phyloP scores from a whole-genome alignment of 92 coral and sea anemone species.

The Epizoanthus fatuus region DNA sequence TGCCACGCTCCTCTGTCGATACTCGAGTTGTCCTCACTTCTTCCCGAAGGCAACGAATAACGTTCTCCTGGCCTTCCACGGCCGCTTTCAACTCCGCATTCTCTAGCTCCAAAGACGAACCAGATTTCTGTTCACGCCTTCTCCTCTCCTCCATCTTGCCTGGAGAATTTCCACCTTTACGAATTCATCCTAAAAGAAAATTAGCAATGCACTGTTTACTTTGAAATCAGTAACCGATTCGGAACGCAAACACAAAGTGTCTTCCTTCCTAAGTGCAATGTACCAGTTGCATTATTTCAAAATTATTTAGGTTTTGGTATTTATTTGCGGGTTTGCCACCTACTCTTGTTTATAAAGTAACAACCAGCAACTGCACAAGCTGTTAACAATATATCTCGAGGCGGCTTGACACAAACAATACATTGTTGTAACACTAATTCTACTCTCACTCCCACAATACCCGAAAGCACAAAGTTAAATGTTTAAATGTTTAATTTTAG shows the following conservation, averaged over 20 bases:
- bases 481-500: constrained; percentile 11
- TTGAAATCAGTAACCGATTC: background rate
- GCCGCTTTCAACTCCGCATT: constrained; percentile 87
- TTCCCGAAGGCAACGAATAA: constrained; percentile 72
- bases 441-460: background rate
- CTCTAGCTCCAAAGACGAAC: constrained; percentile 69
- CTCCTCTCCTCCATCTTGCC: constrained; percentile 36
- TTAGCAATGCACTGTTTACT: background rate
- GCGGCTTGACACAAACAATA: constrained; percentile 28
- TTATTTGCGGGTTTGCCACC: constrained; percentile 41
- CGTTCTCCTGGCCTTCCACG: constrained; percentile 70
- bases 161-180: background rate
- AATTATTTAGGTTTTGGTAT: background rate
- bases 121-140: constrained; percentile 9
- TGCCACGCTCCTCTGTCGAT: constrained; percentile 35
- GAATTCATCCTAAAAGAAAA: constrained; percentile 6
- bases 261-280: background rate
- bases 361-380: constrained; percentile 40
- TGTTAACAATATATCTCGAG: constrained; percentile 13
- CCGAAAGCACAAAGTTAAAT: background rate
- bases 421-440: background rate
- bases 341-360: constrained; percentile 13
- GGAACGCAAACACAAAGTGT: background rate
- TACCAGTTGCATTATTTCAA: background rate
- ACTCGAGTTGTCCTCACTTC: constrained; percentile 59